Evolutionary conservation across 2,113 vertebrate genomes (phyloP).

Genomic region (Calidris pygmaea): DNA sequence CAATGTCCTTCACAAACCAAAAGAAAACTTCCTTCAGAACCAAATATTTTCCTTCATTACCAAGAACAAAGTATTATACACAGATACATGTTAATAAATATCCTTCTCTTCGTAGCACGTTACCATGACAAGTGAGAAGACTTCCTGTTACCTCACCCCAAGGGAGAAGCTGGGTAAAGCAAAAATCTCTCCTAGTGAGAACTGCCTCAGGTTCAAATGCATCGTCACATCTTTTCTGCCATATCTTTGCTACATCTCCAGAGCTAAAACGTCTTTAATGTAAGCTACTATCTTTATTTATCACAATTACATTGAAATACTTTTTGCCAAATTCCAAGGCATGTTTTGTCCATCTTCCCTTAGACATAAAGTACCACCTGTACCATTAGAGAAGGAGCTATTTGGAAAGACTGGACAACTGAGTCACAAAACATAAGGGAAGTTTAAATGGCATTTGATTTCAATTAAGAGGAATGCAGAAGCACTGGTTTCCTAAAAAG

Average conservation of each 20-base stretch:
- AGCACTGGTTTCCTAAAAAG: background rate
- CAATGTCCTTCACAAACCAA: background rate
- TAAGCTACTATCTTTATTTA: background rate
- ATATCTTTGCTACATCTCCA: background rate
- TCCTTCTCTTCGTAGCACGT: background rate
- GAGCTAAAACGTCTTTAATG: background rate
- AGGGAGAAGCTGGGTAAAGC: background rate
- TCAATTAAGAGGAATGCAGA: background rate
- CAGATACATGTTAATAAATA: background rate
- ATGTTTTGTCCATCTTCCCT: background rate
- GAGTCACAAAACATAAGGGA: background rate
- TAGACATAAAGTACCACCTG: background rate
- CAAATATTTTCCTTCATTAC: background rate
- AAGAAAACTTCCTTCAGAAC: background rate
- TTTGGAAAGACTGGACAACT: background rate
- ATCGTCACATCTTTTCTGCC: background rate
- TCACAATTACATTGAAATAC: background rate
- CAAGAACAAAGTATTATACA: background rate
- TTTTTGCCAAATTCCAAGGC: background rate
- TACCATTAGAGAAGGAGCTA: background rate
- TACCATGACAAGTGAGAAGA: background rate
- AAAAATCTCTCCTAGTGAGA: background rate
- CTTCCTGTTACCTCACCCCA: background rate
- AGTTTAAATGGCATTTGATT: background rate
- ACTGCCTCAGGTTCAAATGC: background rate